Base-by-base conservation (phyloP, 64 coral and sea anemone species). In the Pocillopora damicornis region DNA sequence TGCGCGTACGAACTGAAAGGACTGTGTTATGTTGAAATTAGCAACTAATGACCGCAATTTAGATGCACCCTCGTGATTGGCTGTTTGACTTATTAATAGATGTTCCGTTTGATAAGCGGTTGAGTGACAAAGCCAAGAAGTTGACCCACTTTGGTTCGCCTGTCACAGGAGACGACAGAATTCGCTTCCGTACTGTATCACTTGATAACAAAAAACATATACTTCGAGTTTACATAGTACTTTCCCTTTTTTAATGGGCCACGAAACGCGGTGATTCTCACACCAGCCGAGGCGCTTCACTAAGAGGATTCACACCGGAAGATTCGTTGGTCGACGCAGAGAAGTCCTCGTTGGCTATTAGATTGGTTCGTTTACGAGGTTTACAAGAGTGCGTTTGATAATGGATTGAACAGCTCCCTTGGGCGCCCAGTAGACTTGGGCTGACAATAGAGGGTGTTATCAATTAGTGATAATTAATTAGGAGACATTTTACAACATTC, bases 391-490 rank as follows among this genome's bases (percentile, higher is more conserved):
- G 73, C 20, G 68, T 67, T 79, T 75, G 61, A 83, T 90, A 91
- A 97, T 80, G 90, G 75, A 72, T 34, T 65, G 63, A 30, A 23
- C 72, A 84, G 69, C 83, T 79, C 82, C 80, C 77, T 79, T n/a
- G 69, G 94, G 94, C 94, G 91, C 94, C 94, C 80, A 73, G 75
- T 81, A 35, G 81, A 87, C 74, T 66, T 66, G 36, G 61, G 76
- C 87, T 97, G 94, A 93, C 94, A 97, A 86, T 88, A 87, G 74
- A 75, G 90, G 87, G 87, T 97, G 94, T 93, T 97, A 93, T 96
- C 94, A 96, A 97, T 97, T 97, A 97, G 71, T 89, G 88, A 93
- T 97, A 97, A 97, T 97, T 93, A 97, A 97, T 97, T 97, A 97
- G 83, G 91, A 97, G 91, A 79, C 94, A 83, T 97, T 97, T 97